phyloP scores from a whole-genome alignment of 2,888 invertebrate genomes.

The Dolichopus griseipennis region DNA sequence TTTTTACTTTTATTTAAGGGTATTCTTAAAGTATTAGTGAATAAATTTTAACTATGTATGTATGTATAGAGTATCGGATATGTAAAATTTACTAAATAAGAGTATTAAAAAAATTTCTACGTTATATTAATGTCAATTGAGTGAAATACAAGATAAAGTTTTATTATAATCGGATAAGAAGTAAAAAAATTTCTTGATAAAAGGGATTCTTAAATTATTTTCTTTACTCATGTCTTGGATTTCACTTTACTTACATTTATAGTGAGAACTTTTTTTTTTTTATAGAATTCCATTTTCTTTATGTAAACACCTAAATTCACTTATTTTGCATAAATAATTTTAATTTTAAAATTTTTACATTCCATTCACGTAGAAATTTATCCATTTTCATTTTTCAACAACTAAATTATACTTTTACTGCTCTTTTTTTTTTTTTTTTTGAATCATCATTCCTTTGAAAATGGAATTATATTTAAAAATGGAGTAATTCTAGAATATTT shows the following conservation, averaged over 20 bases:
- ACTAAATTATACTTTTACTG: no score
- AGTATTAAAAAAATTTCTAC: not conserved
- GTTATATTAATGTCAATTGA: not conserved
- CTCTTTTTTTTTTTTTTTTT: no score
- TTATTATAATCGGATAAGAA: not conserved
- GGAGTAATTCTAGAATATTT: no score
- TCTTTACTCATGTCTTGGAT: not conserved
- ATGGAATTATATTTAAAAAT: no score
- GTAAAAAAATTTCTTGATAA: not conserved
- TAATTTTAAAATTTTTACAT: not conserved
- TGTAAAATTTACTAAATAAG: not conserved
- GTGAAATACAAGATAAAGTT: not conserved
- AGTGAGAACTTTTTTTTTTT: no score
- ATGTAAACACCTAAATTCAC: no score
- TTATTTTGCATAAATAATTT: not conserved
- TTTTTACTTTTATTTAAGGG: no score
- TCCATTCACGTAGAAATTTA: not conserved
- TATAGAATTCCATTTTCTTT: no score
- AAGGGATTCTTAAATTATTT: not conserved
- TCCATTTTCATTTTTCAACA: not conserved
- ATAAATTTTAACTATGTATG: no score
- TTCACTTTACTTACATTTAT: not conserved
- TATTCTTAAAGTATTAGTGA: no score
- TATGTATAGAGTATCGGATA: not conserved
- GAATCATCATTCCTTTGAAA: no score